Conservation (phyloP, 2,888 invertebrate species). For the Baronia brevicornis region DNA sequence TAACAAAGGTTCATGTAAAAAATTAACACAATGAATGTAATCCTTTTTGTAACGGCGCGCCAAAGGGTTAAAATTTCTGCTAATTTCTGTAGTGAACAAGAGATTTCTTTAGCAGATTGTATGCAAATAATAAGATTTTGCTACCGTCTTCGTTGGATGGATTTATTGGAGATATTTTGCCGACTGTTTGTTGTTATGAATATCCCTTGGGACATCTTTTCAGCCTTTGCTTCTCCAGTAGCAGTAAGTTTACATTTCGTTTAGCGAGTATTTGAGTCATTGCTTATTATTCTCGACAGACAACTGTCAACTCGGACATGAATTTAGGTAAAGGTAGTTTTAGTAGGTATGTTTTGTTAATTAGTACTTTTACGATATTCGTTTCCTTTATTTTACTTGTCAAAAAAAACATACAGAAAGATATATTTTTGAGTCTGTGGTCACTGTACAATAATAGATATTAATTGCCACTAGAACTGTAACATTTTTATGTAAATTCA, state of each 20-base stretch:
- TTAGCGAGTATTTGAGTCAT: too few relatives aligned
- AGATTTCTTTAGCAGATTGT: constrained; percentile 52
- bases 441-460: too few relatives aligned
- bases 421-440: too few relatives aligned
- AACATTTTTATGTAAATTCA: too few relatives aligned
- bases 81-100: constrained; percentile 42
- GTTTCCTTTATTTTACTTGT: too few relatives aligned
- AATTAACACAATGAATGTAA: constrained; percentile 22
- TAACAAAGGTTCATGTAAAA: constrained; percentile 21
- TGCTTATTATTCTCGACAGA: too few relatives aligned
- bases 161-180: constrained; percentile 40
- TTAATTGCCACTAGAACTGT: too few relatives aligned
- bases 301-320: too few relatives aligned
- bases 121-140: constrained; percentile 72
- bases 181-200: constrained; percentile 30
- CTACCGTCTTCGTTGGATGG: constrained; percentile 54
- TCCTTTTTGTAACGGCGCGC: constrained; percentile 45
- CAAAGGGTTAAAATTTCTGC: constrained; percentile 57
- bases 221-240: constrained; percentile 47
- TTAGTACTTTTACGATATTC: too few relatives aligned
- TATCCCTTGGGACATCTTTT: constrained; percentile 36
- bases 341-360: too few relatives aligned
- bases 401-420: too few relatives aligned
- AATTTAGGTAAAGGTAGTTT: too few relatives aligned
- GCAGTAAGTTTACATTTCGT: constrained; percentile 28